A percentile compares a stretch with the other conserved stretches of the same genome.
These are phyloP conservation scores for Dryobota labecula DNA, from an alignment of 2,888 invertebrate genomes.

Conservation along the genomic window DNA sequence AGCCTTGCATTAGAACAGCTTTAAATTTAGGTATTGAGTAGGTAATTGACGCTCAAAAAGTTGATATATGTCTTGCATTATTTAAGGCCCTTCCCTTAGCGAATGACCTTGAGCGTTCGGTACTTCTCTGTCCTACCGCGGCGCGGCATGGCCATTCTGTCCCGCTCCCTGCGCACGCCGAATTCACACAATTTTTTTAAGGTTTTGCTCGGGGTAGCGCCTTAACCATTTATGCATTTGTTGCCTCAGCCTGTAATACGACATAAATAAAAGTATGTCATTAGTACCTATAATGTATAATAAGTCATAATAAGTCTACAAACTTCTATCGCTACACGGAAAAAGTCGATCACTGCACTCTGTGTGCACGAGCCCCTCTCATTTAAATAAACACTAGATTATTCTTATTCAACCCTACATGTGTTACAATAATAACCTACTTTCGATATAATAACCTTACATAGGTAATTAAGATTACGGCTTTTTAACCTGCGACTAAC, in stretches of 20 bases:
- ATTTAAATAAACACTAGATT: slow-evolving; percentile 37
- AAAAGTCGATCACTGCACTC: not conserved
- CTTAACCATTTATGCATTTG: slow-evolving; percentile 1
- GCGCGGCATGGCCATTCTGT: too few species aligned
- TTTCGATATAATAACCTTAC: slow-evolving; percentile 34
- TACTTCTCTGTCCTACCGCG: too few species aligned
- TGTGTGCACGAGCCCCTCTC: slow-evolving; percentile 27
- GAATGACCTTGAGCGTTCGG: too few species aligned
- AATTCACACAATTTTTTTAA: too few species aligned
- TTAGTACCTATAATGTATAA: not conserved
- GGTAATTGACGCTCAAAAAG: not conserved
- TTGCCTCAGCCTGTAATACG: slow-evolving; percentile 9
- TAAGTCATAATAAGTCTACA: not conserved
- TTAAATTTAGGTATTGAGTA: not conserved
- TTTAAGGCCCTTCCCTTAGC: too few species aligned
- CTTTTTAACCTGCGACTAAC: slow-evolving; percentile 36
- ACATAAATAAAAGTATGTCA: not conserved
- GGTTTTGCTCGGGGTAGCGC: too few species aligned
- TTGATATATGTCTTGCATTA: too few species aligned
- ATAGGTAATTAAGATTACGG: slow-evolving; percentile 42
- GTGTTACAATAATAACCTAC: slow-evolving; percentile 30
- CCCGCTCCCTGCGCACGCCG: too few species aligned
- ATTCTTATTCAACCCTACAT: slow-evolving; percentile 33
- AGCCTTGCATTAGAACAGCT: not conserved
- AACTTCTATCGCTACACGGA: slow-evolving; percentile 21